Evolutionary conservation across 2,888 invertebrate species (phyloP), one percentile per base, ranked within the genome.

Genomic region (Conops quadrifasciatus): DNA sequence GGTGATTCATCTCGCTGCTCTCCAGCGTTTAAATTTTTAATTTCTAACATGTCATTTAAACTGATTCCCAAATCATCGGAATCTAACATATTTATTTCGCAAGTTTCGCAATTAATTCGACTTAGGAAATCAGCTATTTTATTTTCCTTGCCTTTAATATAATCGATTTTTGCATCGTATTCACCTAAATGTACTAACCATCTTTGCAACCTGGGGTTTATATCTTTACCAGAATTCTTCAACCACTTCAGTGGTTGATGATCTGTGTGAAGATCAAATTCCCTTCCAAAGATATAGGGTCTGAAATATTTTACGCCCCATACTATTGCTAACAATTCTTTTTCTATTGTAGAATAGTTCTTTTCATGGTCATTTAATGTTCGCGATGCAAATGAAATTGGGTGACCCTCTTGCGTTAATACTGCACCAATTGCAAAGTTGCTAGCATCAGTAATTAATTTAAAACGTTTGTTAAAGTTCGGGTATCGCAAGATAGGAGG

Each of bases 301-400:
- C 78, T 67, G 67, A 79, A 80, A 71, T 80, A 76, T 65, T 78
- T 75, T 1, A 75, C 73, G 11, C 73, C 77, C 72, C 75, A 75
- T 2, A 79, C 71, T 13, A 80, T 77, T 1, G 77, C 77, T 47
- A 82, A 62, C 2, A 83, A 63, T 75, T 84, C 82, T 60, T 81
- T 83, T 70, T 84, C 82, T 15, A 81, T 77, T 2, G 78, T 76
- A 1, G 74, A 73, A 56, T 81, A 81, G 47, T 76, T 78, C 9
- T 19, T 51, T 74, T 80, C 77, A 0, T 76, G 67, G 21, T 71
- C 47, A 13, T 71, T 75, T 69, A 75, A 68, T 5, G 76, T 79
- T 74, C 81, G 67, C 16, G 80, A 80, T 2, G 80, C 74, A 68
- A 75, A 80, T 36, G 75, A 76, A 16, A 82, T 71, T 2, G 80